Base-by-base conservation (phyloP, 1,140 invertebrate genomes). In the Drosophila azteca region DNA sequence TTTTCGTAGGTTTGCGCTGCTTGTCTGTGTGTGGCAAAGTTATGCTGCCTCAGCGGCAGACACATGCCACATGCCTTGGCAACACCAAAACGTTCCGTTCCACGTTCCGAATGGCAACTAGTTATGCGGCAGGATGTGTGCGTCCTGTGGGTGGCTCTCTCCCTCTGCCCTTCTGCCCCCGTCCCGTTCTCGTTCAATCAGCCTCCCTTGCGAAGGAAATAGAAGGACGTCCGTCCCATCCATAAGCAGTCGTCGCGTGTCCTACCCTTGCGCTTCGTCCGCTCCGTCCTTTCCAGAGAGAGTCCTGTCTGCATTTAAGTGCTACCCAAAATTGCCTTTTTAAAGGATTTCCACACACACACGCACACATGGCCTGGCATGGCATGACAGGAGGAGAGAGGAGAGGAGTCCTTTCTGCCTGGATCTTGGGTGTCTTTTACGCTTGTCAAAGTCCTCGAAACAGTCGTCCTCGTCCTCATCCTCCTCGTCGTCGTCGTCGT, bases 291-390 rank as follows among this genome's bases (percentile, higher is more conserved):
- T 59, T 69, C 41, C 64, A 82, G 35, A 39, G 17, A 20, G 11
- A 39, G 35, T 13, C 9, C 35, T 39, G 82, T 87, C 82, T 87
- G 82, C 82, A 88, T 87, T 88, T 88, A 87, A 85, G 82, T 85
- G 82, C 82, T 88, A 82, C 66, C 35, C 83, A 66, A 87, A 87
- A 88, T 87, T 88, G 83, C 82, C 83, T 88, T 87, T 87, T 87
- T 88, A 87, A 87, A 87, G 83, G 82, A 88, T 87, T 87, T 87
- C 51, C 67, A 70, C 67, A 68, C 64, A 77, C 63, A 75, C 26
- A 68, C 63, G 72, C 62, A 75, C 20, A 50, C 51, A 45, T 29
- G 17, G 15, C 15, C 8, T 48, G 45, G 45, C 55, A 59, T 43
- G n/a, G 64, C 80, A 63, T 46, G 50, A 29, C 17, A 20, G 15